phyloP scores from a whole-genome alignment of 2,113 vertebrate genomes.

The Pteropus alecto region DNA sequence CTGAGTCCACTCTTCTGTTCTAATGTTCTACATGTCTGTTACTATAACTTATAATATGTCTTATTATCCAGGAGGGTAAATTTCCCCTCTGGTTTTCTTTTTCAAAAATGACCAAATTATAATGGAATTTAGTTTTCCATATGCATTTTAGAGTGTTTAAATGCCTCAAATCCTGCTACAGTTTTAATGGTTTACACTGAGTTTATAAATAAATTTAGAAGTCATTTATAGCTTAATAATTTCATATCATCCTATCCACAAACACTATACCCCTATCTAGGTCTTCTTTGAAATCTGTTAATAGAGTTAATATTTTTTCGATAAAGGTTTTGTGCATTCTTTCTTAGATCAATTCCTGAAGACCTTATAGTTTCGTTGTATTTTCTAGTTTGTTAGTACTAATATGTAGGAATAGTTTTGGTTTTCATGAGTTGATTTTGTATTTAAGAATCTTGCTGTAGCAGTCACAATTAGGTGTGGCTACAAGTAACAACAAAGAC shows the following conservation, averaged over 20 bases:
- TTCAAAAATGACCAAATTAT: background rate
- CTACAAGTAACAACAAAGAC: background rate
- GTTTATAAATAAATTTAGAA: slow-evolving; percentile 28
- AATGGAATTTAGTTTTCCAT: background rate
- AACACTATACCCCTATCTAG: background rate
- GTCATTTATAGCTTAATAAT: slow-evolving; percentile 11
- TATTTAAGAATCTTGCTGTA: background rate
- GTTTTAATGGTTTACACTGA: slow-evolving; percentile 1
- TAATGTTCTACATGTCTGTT: background rate
- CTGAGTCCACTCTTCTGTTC: background rate
- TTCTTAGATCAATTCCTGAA: background rate
- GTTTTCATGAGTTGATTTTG: slow-evolving; percentile 6
- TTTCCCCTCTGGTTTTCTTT: slow-evolving; percentile 10
- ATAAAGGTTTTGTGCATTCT: background rate
- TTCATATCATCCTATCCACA: background rate
- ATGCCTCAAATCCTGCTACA: background rate
- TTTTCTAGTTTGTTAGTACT: slow-evolving; percentile 28
- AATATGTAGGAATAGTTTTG: background rate
- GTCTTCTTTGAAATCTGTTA: slow-evolving; percentile 24
- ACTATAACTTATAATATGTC: background rate
- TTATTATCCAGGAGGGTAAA: background rate
- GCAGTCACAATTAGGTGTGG: background rate
- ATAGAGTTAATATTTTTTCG: background rate
- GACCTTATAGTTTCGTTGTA: background rate
- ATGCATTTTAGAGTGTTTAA: slow-evolving; percentile 6